A percentile compares a stretch with the other conserved stretches of the same genome.
These are phyloP conservation scores for Galendromus occidentalis DNA, from an alignment of 1,140 invertebrate genomes.

Conservation along the genomic window DNA sequence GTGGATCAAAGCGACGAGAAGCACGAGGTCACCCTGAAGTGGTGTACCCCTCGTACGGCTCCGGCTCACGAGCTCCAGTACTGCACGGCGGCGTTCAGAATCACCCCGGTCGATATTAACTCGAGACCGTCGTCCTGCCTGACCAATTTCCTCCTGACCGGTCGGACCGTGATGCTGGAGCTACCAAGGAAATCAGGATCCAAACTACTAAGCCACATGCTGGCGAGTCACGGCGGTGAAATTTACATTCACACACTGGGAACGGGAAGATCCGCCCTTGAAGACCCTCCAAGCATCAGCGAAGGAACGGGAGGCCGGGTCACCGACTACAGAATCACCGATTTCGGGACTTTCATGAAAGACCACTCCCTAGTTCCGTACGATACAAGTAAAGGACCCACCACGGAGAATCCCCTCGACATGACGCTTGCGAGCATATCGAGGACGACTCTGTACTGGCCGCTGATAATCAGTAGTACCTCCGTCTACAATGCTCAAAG, in stretches of 20 bases:
- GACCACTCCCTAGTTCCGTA: constrained; percentile 11
- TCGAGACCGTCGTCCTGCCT: constrained; percentile 78
- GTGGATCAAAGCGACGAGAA: constrained; percentile 28
- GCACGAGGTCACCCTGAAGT: constrained; percentile 58
- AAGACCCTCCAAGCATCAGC: constrained; percentile 83
- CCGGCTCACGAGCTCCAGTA: constrained; percentile 45
- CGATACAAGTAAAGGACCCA: constrained; percentile 36
- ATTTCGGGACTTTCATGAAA: constrained; percentile 32
- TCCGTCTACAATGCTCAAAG: constrained; percentile 64
- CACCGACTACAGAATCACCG: constrained; percentile 55
- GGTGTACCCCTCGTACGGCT: constrained; percentile 72
- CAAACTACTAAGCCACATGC: constrained; percentile 72
- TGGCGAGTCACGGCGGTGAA: constrained; percentile 82
- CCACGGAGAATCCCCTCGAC: constrained; percentile 38
- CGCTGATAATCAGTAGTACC: constrained; percentile 69
- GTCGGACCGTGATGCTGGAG: constrained; percentile 70
- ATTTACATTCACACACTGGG: constrained; percentile 83
- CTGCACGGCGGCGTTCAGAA: constrained; percentile 59
- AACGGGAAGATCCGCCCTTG: constrained; percentile 61
- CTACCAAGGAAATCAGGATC: constrained; percentile 64
- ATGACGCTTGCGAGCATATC: not conserved
- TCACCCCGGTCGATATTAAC: constrained; percentile 88
- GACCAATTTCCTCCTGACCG: constrained; percentile 74
- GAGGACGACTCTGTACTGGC: constrained; percentile 59
- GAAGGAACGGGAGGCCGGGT: constrained; percentile 79